A percentile compares a stretch with the other conserved stretches of the same genome.
Conservation (phyloP, 1,140 invertebrate species). For the Caenorhabditis tropicalis region DNA sequence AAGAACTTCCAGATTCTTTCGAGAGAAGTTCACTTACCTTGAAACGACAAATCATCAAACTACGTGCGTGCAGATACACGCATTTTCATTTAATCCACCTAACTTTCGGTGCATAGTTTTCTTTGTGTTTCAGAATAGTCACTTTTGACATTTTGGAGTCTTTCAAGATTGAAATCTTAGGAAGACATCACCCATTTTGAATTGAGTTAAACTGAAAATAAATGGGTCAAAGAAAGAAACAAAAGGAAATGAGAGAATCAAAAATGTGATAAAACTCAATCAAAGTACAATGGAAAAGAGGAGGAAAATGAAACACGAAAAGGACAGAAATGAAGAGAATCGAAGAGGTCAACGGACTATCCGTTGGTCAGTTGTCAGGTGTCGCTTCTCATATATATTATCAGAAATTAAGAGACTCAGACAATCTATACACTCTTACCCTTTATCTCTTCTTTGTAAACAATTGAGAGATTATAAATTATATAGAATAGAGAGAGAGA, state of each 20-base stretch:
- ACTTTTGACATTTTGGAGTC: not conserved
- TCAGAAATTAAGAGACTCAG: not conserved
- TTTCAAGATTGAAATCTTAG: conserved; percentile 1
- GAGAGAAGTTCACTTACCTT: no score
- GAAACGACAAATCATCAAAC: no score
- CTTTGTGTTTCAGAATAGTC: not conserved
- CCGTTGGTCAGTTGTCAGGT: conserved; percentile 9
- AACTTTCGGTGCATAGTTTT: no score
- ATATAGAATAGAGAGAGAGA: not conserved
- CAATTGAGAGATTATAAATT: not conserved
- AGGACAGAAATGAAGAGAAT: not conserved
- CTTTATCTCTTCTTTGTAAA: not conserved
- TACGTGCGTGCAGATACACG: no score
- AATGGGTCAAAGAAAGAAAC: no score
- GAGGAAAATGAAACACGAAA: not conserved
- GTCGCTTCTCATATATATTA: not conserved
- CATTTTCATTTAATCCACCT: no score
- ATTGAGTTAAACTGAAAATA: not conserved
- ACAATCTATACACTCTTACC: not conserved
- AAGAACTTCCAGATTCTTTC: not conserved
- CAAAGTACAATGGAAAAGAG: not conserved
- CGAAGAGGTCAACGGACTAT: conserved; percentile 1
- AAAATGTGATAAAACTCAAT: not conserved
- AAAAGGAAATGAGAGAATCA: not conserved
- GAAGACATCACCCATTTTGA: conserved; percentile 16